A percentile compares a stretch with the other conserved stretches of the same genome.
These are phyloP conservation scores for Thunnus maccoyii DNA, from an alignment of 2,113 vertebrate genomes.

Conservation along the genomic window DNA sequence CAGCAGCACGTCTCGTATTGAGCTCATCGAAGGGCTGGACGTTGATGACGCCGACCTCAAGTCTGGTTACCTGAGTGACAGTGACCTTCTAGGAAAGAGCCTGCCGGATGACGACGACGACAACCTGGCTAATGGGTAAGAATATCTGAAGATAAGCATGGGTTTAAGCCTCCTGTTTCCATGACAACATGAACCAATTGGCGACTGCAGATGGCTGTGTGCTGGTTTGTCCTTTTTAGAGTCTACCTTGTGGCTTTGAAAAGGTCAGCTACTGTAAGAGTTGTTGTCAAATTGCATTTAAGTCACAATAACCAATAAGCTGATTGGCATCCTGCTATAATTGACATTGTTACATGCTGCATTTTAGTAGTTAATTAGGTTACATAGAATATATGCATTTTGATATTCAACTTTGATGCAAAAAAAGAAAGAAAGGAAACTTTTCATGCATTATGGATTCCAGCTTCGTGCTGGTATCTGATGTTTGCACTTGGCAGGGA, in stretches of 20 bases:
- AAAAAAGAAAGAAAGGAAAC: neutral
- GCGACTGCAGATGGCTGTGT: neutral
- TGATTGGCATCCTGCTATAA: neutral
- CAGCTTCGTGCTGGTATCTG: constrained; percentile 13
- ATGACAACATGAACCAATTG: constrained; percentile 14
- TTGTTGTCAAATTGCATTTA: constrained; percentile 2
- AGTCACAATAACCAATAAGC: neutral
- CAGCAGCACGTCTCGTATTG: constrained; percentile 92
- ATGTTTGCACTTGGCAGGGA: constrained; percentile 16
- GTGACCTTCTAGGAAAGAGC: constrained; percentile 92
- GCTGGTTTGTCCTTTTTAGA: constrained; percentile 8
- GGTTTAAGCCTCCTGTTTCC: constrained; percentile 33
- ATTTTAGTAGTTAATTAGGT: neutral
- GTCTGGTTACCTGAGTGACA: constrained; percentile 97
- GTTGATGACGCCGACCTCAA: constrained; percentile 90
- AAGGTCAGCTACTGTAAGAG: constrained; percentile 29
- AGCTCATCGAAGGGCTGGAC: constrained; percentile 92
- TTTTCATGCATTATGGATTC: constrained; percentile 18
- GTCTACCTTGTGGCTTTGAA: constrained; percentile 12
- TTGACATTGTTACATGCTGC: neutral
- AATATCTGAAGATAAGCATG: neutral
- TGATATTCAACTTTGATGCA: neutral
- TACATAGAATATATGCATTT: neutral
- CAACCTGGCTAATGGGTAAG: constrained; percentile 95
- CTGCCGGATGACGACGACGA: constrained; percentile 93